Evolutionary conservation across 2,797 vertebrate genomes (phyloP).

Genomic region (Melanotaenia maccullochi): DNA sequence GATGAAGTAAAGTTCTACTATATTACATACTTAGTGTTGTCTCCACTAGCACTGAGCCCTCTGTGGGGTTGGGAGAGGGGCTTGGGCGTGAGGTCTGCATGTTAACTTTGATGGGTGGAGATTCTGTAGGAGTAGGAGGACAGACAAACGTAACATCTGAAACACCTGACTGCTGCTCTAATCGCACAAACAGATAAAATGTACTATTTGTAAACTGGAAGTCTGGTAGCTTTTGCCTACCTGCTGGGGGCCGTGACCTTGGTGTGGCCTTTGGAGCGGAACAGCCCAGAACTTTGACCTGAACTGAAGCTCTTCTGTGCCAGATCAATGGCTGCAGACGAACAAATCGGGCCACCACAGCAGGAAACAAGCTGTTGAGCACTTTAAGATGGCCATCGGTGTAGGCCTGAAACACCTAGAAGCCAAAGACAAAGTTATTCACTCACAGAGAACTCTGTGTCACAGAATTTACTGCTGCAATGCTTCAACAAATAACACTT

Average conservation of each 20-base stretch:
- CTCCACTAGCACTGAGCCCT: conserved; percentile 70
- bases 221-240: conserved; percentile 38
- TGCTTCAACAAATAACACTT: too few species aligned
- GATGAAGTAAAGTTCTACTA: conserved; percentile 34
- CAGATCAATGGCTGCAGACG: conserved; percentile 81
- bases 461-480: background rate
- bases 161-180: background rate
- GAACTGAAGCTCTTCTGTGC: conserved; percentile 73
- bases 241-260: conserved; percentile 42
- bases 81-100: conserved; percentile 33
- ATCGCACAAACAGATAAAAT: background rate
- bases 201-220: background rate
- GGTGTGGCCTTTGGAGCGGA: conserved; percentile 51
- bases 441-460: conserved; percentile 29
- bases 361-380: conserved; percentile 85
- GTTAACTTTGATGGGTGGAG: conserved; percentile 48
- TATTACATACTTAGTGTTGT: conserved; percentile 64
- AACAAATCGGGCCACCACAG: conserved; percentile 82
- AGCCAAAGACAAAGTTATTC: conserved; percentile 20
- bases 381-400: conserved; percentile 76
- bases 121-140: conserved; percentile 51
- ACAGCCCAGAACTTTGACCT: conserved; percentile 85
- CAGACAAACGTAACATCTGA: conserved; percentile 2
- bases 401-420: conserved; percentile 86
- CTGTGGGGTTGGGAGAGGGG: conserved; percentile 48